phyloP scores from a whole-genome alignment of 2,113 vertebrate genomes.

The Tragelaphus buxtoni region DNA sequence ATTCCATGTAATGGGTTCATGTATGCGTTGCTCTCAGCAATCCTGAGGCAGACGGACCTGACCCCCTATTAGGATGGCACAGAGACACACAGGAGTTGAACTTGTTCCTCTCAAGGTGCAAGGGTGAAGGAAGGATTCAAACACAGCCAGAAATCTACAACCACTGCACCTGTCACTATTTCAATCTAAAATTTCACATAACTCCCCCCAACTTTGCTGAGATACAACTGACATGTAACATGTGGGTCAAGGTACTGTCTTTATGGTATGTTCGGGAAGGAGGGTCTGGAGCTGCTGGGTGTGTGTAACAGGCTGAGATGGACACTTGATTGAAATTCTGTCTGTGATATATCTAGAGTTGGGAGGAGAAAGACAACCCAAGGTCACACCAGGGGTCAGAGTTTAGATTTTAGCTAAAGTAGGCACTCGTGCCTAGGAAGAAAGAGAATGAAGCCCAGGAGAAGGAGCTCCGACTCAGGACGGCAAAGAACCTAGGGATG shows the following conservation, averaged over 20 bases:
- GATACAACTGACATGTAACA: not conserved
- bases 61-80: not conserved
- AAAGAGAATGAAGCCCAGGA: not conserved
- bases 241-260: too few species aligned
- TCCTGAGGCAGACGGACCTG: not conserved
- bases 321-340: not conserved
- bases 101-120: not conserved
- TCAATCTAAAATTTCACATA: not conserved
- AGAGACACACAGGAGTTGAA: not conserved
- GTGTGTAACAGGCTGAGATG: accelerated
- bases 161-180: not conserved
- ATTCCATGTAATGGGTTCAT: not conserved
- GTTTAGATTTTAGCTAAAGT: not conserved
- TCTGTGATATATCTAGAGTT: not conserved
- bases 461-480: not conserved
- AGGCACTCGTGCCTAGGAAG: not conserved
- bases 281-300: not conserved
- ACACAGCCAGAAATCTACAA: not conserved
- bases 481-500: not conserved
- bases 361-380: not conserved
- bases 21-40: not conserved
- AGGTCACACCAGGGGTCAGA: not conserved
- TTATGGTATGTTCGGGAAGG: accelerated
- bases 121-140: not conserved
- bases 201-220: not conserved